These are phyloP conservation scores for Melopsittacus undulatus DNA, from an alignment of 2,797 vertebrate genomes.

Conservation along the genomic window DNA sequence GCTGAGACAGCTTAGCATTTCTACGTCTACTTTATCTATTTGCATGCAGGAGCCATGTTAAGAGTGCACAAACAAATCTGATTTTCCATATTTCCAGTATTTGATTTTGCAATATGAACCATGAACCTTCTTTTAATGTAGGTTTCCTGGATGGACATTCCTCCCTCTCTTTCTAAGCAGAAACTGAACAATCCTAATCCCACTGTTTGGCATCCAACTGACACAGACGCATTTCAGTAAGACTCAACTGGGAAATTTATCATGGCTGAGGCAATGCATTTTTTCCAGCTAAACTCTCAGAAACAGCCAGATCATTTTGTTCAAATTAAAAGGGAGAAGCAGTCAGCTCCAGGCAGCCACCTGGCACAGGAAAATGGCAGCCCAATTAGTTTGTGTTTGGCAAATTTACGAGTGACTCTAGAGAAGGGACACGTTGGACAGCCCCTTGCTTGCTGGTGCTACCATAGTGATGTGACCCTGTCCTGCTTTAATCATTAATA, in stretches of 20 bases:
- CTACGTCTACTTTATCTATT: neutral
- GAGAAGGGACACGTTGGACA: neutral
- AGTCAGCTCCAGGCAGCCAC: neutral
- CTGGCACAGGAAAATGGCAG: neutral
- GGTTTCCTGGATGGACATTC: constrained; percentile 7
- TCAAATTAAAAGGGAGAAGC: neutral
- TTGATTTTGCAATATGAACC: neutral
- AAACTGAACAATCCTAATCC: neutral
- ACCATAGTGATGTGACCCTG: rapidly evolving
- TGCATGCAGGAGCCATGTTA: neutral
- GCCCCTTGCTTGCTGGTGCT: neutral
- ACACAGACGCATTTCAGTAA: neutral
- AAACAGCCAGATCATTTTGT: neutral
- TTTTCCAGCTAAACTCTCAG: neutral
- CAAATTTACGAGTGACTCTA: neutral
- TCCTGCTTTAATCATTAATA: neutral
- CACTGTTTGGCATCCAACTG: neutral
- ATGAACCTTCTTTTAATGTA: neutral
- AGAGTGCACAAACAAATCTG: neutral
- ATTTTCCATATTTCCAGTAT: neutral
- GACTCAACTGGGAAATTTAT: neutral
- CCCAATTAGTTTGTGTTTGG: neutral
- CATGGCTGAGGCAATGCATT: neutral
- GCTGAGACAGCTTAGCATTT: neutral
- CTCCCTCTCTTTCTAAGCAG: neutral